phyloP scores from a whole-genome alignment of 2,113 vertebrate genomes.

The Proterorhinus semilunaris region DNA sequence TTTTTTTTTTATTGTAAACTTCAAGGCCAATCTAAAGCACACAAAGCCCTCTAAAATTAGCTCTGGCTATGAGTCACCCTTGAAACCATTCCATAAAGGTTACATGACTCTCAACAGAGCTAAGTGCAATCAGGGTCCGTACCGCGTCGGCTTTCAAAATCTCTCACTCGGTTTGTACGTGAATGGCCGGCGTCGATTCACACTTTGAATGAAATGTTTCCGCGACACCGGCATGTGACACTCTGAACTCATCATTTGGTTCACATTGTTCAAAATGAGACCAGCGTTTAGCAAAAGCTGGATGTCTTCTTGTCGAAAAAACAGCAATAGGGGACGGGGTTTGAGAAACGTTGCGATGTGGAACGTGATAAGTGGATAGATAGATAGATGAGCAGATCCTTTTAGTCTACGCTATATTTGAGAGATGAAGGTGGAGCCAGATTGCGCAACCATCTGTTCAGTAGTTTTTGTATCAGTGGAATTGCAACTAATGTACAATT shows the following conservation, averaged over 20 bases:
- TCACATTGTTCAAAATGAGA: background rate
- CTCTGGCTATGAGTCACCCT: constrained; percentile 69
- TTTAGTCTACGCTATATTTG: constrained; percentile 1
- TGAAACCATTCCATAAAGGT: constrained; percentile 76
- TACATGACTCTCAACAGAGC: constrained; percentile 72
- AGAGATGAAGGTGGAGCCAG: constrained; percentile 10
- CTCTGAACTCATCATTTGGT: background rate
- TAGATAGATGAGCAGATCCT: background rate
- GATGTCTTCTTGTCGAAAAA: background rate
- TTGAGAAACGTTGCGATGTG: background rate
- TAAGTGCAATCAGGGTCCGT: constrained; percentile 54
- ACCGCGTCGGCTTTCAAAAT: constrained; percentile 62
- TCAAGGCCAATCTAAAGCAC: constrained; percentile 62
- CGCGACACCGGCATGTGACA: constrained; percentile 18
- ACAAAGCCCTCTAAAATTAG: constrained; percentile 70
- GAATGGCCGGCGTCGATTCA: constrained; percentile 13
- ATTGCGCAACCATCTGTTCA: constrained; percentile 10
- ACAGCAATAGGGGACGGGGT: background rate
- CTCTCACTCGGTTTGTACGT: constrained; percentile 38
- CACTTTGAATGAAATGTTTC: constrained; percentile 26
- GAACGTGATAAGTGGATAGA: background rate
- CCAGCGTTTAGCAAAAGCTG: background rate
- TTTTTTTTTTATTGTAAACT: constrained; percentile 66
- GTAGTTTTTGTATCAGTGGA: background rate
- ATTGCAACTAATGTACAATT: background rate